phyloP scores from a whole-genome alignment of 2,113 vertebrate genomes.

The Rana temporaria region DNA sequence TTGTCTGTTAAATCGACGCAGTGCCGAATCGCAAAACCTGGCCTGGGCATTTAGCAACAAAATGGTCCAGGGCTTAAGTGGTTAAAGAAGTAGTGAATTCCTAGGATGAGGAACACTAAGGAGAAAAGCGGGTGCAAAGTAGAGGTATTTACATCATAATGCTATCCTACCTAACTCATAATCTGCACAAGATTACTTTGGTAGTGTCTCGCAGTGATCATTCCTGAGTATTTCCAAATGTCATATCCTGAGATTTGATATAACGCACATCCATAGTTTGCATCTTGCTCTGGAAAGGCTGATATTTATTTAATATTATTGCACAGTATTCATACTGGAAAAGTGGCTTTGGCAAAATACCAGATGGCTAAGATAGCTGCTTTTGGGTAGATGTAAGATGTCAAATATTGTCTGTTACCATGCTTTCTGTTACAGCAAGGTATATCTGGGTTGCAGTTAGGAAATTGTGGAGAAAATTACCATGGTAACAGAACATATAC shows the following conservation, averaged over 20 bases:
- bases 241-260: conserved; percentile 51
- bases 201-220: conserved; percentile 31
- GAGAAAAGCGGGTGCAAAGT: neutral
- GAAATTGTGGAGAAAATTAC: conserved; percentile 3
- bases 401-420: conserved; percentile 42
- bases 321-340: conserved; percentile 41
- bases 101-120: conserved; percentile 10
- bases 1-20: too few relatives aligned
- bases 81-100: neutral
- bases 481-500: conserved; percentile 35
- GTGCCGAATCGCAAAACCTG: too few relatives aligned
- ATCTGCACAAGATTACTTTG: conserved; percentile 50
- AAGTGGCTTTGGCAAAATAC: conserved; percentile 44
- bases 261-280: conserved; percentile 39
- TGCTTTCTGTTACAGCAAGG: neutral
- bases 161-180: conserved; percentile 38
- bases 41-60: too few relatives aligned
- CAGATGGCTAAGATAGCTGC: conserved; percentile 50
- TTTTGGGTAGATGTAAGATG: conserved; percentile 40
- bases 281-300: conserved; percentile 46
- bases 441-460: conserved; percentile 15
- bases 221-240: conserved; percentile 47
- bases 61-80: too few relatives aligned
- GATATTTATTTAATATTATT: conserved; percentile 59
- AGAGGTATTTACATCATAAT: conserved; percentile 13